Conservation (phyloP, 2,888 invertebrate species). For the Zele albiditarsus region DNA sequence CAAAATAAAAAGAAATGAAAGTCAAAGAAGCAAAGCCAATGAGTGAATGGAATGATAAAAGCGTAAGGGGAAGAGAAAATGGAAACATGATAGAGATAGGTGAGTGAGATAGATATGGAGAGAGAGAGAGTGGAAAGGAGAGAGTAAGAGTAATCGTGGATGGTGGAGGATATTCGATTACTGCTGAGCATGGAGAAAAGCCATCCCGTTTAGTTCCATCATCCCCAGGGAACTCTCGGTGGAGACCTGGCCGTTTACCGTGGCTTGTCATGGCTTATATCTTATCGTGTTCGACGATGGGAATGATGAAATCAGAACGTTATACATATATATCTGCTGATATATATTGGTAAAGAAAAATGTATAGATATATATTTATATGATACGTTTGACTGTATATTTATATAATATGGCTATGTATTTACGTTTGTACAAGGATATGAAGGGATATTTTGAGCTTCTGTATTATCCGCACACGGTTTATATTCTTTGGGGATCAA, state of each 20-base stretch:
- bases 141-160: slow-evolving; percentile 12
- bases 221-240: slow-evolving; percentile 59
- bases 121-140: slow-evolving; percentile 27
- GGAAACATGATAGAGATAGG: slow-evolving; percentile 22
- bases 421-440: not conserved
- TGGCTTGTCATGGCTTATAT: slow-evolving; percentile 28
- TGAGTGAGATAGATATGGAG: slow-evolving; percentile 26
- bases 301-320: slow-evolving; percentile 40
- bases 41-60: not conserved
- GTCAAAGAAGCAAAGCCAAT: not conserved
- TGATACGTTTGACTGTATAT: too few species aligned
- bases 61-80: not conserved
- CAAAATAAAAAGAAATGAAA: not conserved
- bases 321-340: not conserved
- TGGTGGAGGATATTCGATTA: slow-evolving; percentile 57
- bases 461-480: slow-evolving; percentile 38
- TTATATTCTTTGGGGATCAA: slow-evolving; percentile 40
- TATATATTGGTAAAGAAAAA: not conserved
- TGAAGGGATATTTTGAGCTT: slow-evolving; percentile 25
- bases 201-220: slow-evolving; percentile 54
- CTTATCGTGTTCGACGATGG: slow-evolving; percentile 21
- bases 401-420: not conserved
- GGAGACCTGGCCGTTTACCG: slow-evolving; percentile 48
- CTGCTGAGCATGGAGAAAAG: slow-evolving; percentile 58
- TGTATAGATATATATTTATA: not conserved